phyloP scores from a whole-genome alignment of 2,888 invertebrate species.

The Sthenelais limicola region DNA sequence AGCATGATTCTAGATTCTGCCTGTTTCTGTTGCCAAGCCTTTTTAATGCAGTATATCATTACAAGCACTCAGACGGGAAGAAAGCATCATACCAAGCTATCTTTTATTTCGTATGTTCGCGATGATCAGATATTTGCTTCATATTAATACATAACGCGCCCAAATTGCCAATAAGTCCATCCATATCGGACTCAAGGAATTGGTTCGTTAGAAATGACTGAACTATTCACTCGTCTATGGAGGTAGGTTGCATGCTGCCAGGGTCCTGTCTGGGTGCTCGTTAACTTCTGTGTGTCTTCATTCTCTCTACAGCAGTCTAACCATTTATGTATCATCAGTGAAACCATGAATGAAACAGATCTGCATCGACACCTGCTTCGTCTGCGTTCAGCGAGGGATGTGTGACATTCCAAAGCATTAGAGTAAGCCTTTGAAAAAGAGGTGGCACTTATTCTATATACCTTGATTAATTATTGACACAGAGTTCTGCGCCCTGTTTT shows the following conservation, averaged over 20 bases:
- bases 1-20: conserved; percentile 34
- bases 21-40: conserved; percentile 38
- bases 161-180: too few species aligned
- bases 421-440: not conserved
- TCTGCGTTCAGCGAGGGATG: not conserved
- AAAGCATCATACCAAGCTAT: too few species aligned
- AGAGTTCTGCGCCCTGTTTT: conserved; percentile 31
- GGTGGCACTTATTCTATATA: too few species aligned
- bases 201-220: too few species aligned
- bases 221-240: too few species aligned
- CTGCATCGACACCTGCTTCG: not conserved
- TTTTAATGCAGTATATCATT: conserved; percentile 9
- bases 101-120: too few species aligned
- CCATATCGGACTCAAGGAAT: too few species aligned
- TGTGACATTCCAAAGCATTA: not conserved
- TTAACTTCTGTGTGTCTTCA: conserved; percentile 32
- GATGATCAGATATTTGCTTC: too few species aligned
- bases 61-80: too few species aligned
- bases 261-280: conserved; percentile 13
- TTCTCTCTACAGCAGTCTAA: conserved; percentile 32
- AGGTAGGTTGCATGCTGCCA: too few species aligned
- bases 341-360: too few species aligned
- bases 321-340: conserved; percentile 39
- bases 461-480: conserved; percentile 1
- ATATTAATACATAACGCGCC: too few species aligned